Base-by-base conservation (phyloP, 2,888 invertebrate genomes). In the Villa cingulata region DNA sequence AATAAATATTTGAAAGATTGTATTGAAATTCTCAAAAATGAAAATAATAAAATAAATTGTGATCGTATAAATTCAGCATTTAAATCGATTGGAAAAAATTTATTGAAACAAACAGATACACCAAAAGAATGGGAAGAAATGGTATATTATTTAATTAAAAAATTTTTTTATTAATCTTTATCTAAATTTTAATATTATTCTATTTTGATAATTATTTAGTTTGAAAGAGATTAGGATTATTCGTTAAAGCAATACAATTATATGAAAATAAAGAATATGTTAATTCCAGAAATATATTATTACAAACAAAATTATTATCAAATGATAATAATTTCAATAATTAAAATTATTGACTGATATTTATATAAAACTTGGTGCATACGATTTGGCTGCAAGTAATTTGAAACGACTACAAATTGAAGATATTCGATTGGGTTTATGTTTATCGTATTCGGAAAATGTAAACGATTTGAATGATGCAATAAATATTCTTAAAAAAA, bases 211-310 rank as follows among this genome's bases (percentile, higher is more conserved):
- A 52, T 0, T 56, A 59, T 43, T 41, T 55, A 3, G 41, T 57
- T 16, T 19, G 37, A 6, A 17, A 16, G 16, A n/a, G n/a, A n/a
- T n/a, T n/a, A n/a, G 81, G 75, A 3, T 63, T 74, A 29, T 68
- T 84, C 39, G 73, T 83, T 3, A 74, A 75, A 65, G 77, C 77
- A 34, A 74, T 81, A 50, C 61, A 75, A 46, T 62, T 68, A 17
- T 77, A 70, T 62, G 65, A 73, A 17, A 66, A 72, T 41, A 66
- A 73, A 19, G 68, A 76, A 48, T 75, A 74, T 55, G 58, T 76
- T 18, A 73, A 76, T 51, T 76, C 83, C 1, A 68, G 73, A 53
- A 72, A 75, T 48, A 56, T 70, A 53, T 61, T 77, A 15, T 63
- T 68, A 41, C 62, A 65, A 58, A 65, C 71, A 1, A 65, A 72